Base-by-base conservation (phyloP, 2,113 vertebrate species). In the Poicephalus gulielmi region DNA sequence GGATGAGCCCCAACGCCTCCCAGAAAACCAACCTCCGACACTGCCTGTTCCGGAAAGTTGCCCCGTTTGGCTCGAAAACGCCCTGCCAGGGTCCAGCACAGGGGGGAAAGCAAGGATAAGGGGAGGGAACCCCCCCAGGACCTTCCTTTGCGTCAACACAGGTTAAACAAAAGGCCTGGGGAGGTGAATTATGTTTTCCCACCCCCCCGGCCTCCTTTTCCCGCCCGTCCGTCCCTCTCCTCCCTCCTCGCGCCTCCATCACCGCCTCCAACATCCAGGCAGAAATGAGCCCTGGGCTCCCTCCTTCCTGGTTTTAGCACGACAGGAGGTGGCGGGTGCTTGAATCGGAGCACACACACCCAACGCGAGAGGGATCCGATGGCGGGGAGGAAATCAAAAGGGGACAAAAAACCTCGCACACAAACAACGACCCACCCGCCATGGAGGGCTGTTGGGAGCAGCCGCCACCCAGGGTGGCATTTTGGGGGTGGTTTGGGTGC, bases 121-220 rank as follows among this genome's bases (percentile, higher is more conserved):
- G 57, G 49, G 37, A 31, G 27, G 50, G 0, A 17, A 18, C 55
- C 52, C 71, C 35, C 20, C 49, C 41, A 49, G 76, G 55, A 81
- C 35, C 89, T 93, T 88, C 81, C 63, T 87, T 94, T 79, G 43
- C 69, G 53, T 93, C 20, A 3, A 89, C 1, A 2, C 87, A 66
- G 64, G 87, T 96, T 95, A 84, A 96, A 96, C 94, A 90, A 96
- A 97, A 96, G 90, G 91, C 83, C 88, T 79, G 63, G 82, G 84
- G 94, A 96, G 70, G 87, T 71, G 90, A 79, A 43, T 86, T 81
- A 4, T 19, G 41, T 66, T 60, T 24, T 25, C 16, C 27, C 9
- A 10, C 18, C 59, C 49, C 57, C 47, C 17, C 31, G 10, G 71
- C 74, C 49, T 84, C 14, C 20, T 87, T 82, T 83, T 93, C 92